These are phyloP conservation scores for Syritta pipiens DNA, from an alignment of 2,888 invertebrate genomes.

Conservation along the genomic window DNA sequence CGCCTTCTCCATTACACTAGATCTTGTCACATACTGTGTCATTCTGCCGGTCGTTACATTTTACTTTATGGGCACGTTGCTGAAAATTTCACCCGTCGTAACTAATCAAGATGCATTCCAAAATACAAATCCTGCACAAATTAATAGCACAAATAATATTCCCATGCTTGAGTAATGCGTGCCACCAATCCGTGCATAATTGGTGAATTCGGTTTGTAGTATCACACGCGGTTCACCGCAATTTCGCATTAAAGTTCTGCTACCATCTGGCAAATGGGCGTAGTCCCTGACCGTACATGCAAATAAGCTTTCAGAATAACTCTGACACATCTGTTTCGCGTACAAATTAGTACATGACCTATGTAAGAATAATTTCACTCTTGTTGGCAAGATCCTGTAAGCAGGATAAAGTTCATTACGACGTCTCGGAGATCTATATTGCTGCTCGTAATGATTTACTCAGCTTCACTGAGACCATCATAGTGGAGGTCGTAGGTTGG, in stretches of 20 bases:
- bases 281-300: background rate
- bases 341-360: conserved; percentile 67
- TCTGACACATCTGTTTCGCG: conserved; percentile 45
- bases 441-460: conserved; percentile 32
- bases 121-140: conserved; percentile 19
- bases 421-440: conserved; percentile 47
- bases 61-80: too few species aligned
- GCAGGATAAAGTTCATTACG: conserved; percentile 58
- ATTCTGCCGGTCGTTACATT: too few species aligned
- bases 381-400: conserved; percentile 20
- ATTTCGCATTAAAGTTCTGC: conserved; percentile 24
- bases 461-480: conserved; percentile 19
- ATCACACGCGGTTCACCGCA: conserved; percentile 30
- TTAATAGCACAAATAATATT: conserved; percentile 47
- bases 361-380: conserved; percentile 62
- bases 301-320: conserved; percentile 16
- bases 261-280: conserved; percentile 52
- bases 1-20: too few species aligned
- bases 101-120: conserved; percentile 41
- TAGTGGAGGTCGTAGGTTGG: conserved; percentile 20
- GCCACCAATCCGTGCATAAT: conserved; percentile 41
- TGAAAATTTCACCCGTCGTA: too few species aligned
- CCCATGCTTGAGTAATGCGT: background rate
- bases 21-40: too few species aligned
- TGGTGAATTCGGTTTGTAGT: conserved; percentile 16